These are phyloP conservation scores for Coilia nasus DNA, from an alignment of 2,797 vertebrate genomes.

Conservation along the genomic window DNA sequence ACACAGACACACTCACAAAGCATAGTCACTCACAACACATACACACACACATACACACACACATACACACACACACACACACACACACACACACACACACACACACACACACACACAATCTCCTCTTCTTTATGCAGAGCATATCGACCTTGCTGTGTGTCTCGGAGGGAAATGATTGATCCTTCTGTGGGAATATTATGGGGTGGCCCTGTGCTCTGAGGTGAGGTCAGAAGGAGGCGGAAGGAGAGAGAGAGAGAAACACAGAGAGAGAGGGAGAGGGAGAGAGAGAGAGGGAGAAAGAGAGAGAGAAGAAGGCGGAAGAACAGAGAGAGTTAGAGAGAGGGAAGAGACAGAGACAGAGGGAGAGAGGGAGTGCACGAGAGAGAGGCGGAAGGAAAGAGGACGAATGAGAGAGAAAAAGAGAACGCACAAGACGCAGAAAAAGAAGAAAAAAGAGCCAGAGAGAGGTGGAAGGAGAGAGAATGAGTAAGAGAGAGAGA, in stretches of 20 bases:
- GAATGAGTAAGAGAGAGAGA: not conserved
- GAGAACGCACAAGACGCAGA: not conserved
- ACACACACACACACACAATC: not conserved
- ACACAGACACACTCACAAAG: too few relatives aligned
- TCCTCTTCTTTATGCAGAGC: not conserved
- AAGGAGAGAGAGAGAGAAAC: not conserved
- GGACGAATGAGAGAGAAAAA: too few relatives aligned
- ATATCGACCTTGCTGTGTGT: slow-evolving; percentile 21
- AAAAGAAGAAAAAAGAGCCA: not conserved
- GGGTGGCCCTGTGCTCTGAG: slow-evolving; percentile 9
- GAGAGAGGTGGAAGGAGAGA: not conserved
- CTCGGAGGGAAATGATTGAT: not conserved
- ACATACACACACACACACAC: not conserved
- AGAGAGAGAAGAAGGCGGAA: not conserved
- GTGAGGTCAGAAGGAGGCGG: slow-evolving; percentile 2
- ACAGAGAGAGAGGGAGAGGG: not conserved
- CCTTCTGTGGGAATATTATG: slow-evolving; percentile 23
- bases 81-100: not conserved
- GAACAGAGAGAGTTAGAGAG: not conserved
- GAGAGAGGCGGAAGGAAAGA: not conserved
- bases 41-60: not conserved
- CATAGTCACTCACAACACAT: not conserved
- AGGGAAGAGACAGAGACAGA: not conserved
- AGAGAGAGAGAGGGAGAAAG: not conserved
- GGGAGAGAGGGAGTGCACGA: not conserved